Base-by-base conservation (phyloP, 2,888 invertebrate genomes). In the Ypsolopha scabrella region DNA sequence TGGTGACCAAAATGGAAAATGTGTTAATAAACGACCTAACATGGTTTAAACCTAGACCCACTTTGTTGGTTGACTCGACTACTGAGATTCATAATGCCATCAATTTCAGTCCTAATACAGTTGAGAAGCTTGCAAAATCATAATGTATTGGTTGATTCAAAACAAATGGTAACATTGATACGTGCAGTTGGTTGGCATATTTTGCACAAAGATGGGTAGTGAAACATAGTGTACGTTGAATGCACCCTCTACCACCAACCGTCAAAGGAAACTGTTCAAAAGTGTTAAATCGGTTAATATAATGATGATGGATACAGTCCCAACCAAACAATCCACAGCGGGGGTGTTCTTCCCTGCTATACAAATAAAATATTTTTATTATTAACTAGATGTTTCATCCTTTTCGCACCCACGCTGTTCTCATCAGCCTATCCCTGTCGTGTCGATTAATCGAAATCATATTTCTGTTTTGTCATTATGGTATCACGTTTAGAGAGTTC, bases 391-490 rank as follows among this genome's bases (percentile, higher is more conserved):
- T 66, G 24, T 64, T 41, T 68, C 62, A 60, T 82, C 81, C 68
- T 70, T 64, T 65, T 83, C 75, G 59, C 73, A 67, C 79, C 61
- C 64, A 65, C 64, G 55, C 57, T 54, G 58, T 55, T 60, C 67
- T 60, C 63, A 76, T 74, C 61, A 57, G 55, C 56, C 66, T 64
- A 63, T 75, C 73, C 65, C 74, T 60, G 67, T 83, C 75, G 56
- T 60, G 66, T 81, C 44, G 45, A 51, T 81, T 81, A 82, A 85
- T 86, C 86, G 85, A 83, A 83, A 86, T 83, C 78, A 85, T 83
- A 85, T 86, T 86, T 86, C 85, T 85, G 82, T 85, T 83, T 85
- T 83, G 86, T 86, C 85, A 86, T 86, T 86, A 85, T 83, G 72
- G 81, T 80, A 82, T 83, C 83, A 70, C 80, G 74, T 86, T 83